Base-by-base conservation (phyloP, 2,888 invertebrate genomes). In the Conops quadrifasciatus region DNA sequence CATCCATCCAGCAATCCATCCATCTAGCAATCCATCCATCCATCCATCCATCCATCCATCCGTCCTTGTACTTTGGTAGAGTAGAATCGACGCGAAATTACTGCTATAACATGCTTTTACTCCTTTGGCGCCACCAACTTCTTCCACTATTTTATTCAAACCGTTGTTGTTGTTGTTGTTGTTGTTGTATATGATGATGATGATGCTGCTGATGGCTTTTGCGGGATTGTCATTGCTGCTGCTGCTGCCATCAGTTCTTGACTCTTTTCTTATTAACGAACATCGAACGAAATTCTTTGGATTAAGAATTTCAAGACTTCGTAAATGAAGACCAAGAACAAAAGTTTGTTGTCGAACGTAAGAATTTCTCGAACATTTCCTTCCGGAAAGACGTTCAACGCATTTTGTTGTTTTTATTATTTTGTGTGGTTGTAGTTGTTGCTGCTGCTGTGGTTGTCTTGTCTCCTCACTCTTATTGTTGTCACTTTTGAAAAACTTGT, bases 291-390 rank as follows among this genome's bases (percentile, higher is more conserved):
- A 36, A 64, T 70, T 70, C 70, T 24, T 63, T 30, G 19, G 45
- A 59, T 51, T 47, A 64, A 58, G 75, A 73, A 75, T 75, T 66
- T 72, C 72, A 72, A 69, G 75, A 73, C 67, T 72, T 72, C 69
- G 73, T 75, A 72, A 75, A 75, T 75, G 73, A 72, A 67, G 70
- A 70, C 70, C 67, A 71, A 65, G 70, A 72, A 73, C 70, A 71
- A 65, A 71, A 72, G 72, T 72, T 53, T 73, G 60, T 73, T 70
- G 62, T 67, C 65, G 59, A 36, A 47, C 60, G 24, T 49, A 68
- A 51, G 68, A 68, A 68, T 62, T 68, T 68, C 60, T 62, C 51
- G 9, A 68, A 68, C 51, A 68, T 68, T 51, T 51, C 68, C 51
- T 21, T 49, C 19, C 28, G 21, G 36, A 9, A 36, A 36, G 36